Percentiles rank a stretch among this genome's conserved stretches.
Evolutionary conservation across 1,140 invertebrate genomes (phyloP).

Genomic region (Melipona quadrifasciata): DNA sequence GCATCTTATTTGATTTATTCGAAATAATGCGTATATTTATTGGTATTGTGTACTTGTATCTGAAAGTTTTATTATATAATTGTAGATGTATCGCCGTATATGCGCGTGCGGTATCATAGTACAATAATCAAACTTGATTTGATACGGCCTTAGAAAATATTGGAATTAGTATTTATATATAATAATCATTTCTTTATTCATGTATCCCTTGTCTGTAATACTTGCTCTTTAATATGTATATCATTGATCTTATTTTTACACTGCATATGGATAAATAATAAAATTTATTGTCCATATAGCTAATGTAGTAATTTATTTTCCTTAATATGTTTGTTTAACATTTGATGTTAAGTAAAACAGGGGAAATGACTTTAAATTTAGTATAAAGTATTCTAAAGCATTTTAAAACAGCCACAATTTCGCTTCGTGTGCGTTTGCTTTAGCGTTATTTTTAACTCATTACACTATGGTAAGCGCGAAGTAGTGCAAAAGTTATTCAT

Average conservation of each 20-base stretch:
- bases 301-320: background rate
- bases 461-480: slow-evolving; percentile 43
- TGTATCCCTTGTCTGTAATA: slow-evolving; percentile 62
- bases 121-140: slow-evolving; percentile 50
- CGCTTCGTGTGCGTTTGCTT: slow-evolving; percentile 31
- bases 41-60: slow-evolving; percentile 32
- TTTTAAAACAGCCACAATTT: slow-evolving; percentile 4
- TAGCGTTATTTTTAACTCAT: slow-evolving; percentile 62
- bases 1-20: slow-evolving; percentile 39
- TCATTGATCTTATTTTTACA: slow-evolving; percentile 67
- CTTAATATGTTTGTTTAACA: background rate
- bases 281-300: slow-evolving; percentile 61
- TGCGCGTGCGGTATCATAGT: slow-evolving; percentile 2
- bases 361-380: slow-evolving; percentile 2
- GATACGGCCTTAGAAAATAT: slow-evolving; percentile 61
- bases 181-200: slow-evolving; percentile 49
- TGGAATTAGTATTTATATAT: slow-evolving; percentile 58
- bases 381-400: background rate
- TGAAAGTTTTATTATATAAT: slow-evolving; percentile 33
- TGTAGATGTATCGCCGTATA: slow-evolving; percentile 15
- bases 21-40: slow-evolving; percentile 42
- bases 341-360: background rate
- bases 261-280: slow-evolving; percentile 63
- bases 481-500: slow-evolving; percentile 42
- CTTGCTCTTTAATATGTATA: slow-evolving; percentile 63